Conservation (phyloP, 2,797 vertebrate species). For the Cynopterus sphinx region DNA sequence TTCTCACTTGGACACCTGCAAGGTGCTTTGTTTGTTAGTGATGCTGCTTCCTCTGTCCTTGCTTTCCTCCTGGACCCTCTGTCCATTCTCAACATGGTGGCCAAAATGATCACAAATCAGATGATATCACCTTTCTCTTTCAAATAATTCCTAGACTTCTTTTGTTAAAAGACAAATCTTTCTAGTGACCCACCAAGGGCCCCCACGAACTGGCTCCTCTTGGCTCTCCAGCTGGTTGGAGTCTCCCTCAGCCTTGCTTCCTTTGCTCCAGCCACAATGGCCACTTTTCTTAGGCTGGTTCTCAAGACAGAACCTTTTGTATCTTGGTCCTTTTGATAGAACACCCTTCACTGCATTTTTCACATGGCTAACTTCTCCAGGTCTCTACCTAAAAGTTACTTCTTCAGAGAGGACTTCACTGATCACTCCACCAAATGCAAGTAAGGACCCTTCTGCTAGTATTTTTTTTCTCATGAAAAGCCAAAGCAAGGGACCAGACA, state of each 20-base stretch:
- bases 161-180: neutral
- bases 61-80: neutral
- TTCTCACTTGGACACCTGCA: accelerated
- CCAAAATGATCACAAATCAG: neutral
- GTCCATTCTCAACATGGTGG: neutral
- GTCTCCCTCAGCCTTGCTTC: neutral
- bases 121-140: neutral
- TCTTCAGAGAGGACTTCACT: neutral
- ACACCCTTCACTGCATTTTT: neutral
- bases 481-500: neutral
- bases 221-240: neutral
- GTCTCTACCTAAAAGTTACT: neutral
- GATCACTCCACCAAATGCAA: neutral
- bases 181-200: too few species aligned
- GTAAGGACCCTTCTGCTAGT: neutral
- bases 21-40: neutral
- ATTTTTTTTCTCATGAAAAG: neutral
- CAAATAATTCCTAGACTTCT: neutral
- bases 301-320: neutral
- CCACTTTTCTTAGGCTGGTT: neutral
- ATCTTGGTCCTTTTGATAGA: neutral
- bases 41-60: neutral
- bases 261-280: neutral
- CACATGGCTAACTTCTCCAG: neutral
- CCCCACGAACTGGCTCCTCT: accelerated